Conservation (phyloP, 2,113 vertebrate species). For the Neolamprologus brichardi region DNA sequence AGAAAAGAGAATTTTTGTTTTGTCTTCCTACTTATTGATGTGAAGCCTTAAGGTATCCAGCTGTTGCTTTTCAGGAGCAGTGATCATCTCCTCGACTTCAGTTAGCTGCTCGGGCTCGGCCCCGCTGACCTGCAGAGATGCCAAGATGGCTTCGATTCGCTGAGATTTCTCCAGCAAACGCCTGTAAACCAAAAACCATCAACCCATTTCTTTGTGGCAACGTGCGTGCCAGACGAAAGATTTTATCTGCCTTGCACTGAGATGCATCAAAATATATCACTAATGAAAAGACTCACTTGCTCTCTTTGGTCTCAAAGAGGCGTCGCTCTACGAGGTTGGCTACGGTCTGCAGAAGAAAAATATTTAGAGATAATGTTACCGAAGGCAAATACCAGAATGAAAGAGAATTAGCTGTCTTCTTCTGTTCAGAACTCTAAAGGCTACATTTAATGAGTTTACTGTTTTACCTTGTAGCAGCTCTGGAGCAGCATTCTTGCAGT, state of each 20-base stretch:
- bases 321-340: conserved; percentile 89
- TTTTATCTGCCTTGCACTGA: not conserved
- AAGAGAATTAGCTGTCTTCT: not conserved
- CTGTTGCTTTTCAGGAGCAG: conserved; percentile 85
- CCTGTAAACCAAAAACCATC: conserved; percentile 57
- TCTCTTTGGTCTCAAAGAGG: conserved; percentile 86
- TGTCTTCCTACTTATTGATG: conserved; percentile 82
- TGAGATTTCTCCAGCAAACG: conserved; percentile 94
- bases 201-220: not conserved
- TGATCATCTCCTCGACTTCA: conserved; percentile 98
- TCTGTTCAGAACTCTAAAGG: not conserved
- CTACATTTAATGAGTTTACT: not conserved
- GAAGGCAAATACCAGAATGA: not conserved
- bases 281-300: conserved; percentile 78
- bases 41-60: conserved; percentile 83
- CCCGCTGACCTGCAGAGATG: conserved; percentile 88
- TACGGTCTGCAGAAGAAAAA: conserved; percentile 74
- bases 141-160: conserved; percentile 90
- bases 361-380: not conserved
- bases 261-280: not conserved
- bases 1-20: not conserved
- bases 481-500: conserved; percentile 84
- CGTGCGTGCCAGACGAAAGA: not conserved
- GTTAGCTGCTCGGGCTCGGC: conserved; percentile 83
- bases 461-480: conserved; percentile 84